A percentile compares a stretch with the other conserved stretches of the same genome.
Conservation (phyloP, 2,888 invertebrate species). For the Cantharis rustica region DNA sequence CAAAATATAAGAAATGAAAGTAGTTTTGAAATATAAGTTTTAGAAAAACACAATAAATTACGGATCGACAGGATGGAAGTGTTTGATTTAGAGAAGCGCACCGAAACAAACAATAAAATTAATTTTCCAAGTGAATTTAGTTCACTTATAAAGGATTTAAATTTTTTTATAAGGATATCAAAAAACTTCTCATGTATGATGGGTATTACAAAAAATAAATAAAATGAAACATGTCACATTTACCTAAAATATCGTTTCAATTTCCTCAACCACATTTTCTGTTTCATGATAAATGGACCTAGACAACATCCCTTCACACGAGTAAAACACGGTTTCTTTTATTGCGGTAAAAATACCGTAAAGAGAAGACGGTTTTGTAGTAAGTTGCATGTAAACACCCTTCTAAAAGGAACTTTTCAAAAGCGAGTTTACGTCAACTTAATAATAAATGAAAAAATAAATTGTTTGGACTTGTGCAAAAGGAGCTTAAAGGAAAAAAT, state of each 20-base stretch:
- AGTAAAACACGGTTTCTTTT: constrained; percentile 21
- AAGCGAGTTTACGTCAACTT: background rate
- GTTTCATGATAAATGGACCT: constrained; percentile 42
- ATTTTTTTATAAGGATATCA: constrained; percentile 1
- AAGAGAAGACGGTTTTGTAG: constrained; percentile 12
- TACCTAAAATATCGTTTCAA: constrained; percentile 45
- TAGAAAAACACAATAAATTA: background rate
- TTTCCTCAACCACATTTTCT: constrained; percentile 43
- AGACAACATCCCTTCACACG: constrained; percentile 38
- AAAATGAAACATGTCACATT: constrained; percentile 24
- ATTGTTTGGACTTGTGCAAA: background rate
- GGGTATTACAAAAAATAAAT: constrained; percentile 11
- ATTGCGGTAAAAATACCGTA: constrained; percentile 15
- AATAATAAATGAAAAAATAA: constrained; percentile 2
- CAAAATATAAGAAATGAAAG: background rate
- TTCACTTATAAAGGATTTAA: background rate
- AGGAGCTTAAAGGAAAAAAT: background rate
- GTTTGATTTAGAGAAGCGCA: background rate
- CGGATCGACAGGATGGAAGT: background rate
- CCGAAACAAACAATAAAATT: background rate
- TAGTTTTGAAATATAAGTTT: background rate
- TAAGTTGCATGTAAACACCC: constrained; percentile 10
- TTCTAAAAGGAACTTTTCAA: background rate
- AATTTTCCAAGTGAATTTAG: background rate
- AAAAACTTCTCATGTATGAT: constrained; percentile 6